phyloP scores from a whole-genome alignment of 2,888 invertebrate genomes.

The Drosophila borealis region DNA sequence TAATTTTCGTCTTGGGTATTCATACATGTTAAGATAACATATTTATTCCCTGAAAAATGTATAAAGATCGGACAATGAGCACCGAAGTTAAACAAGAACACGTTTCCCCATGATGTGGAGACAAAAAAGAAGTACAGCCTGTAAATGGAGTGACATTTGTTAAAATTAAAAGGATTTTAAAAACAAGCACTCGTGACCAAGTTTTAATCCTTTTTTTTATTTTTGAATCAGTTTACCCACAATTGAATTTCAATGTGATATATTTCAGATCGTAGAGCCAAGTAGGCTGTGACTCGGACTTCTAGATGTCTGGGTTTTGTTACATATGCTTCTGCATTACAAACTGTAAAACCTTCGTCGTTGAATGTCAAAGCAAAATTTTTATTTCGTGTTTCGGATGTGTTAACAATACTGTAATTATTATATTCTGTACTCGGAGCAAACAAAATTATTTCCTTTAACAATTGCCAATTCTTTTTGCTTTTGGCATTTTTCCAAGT shows the following conservation, averaged over 20 bases:
- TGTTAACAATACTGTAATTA: slow-evolving; percentile 47
- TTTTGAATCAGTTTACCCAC: slow-evolving; percentile 13
- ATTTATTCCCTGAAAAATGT: no score
- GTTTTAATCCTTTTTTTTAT: no score
- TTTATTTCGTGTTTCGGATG: slow-evolving; percentile 61
- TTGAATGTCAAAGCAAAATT: slow-evolving; percentile 67
- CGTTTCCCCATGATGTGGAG: no score
- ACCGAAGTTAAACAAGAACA: no score
- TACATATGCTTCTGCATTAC: slow-evolving; percentile 29
- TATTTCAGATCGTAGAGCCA: background rate
- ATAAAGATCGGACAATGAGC: no score
- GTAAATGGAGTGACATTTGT: no score
- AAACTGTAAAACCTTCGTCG: slow-evolving; percentile 55
- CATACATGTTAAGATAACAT: no score
- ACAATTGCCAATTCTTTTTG: slow-evolving; percentile 34
- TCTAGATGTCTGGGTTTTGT: slow-evolving; percentile 5
- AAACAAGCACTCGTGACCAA: no score
- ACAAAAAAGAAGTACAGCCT: no score
- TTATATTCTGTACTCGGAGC: slow-evolving; percentile 42
- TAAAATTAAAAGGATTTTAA: no score
- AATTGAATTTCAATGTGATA: background rate
- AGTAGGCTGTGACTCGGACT: slow-evolving; percentile 31
- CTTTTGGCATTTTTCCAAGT: background rate
- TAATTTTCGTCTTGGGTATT: no score
- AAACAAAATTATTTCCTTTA: slow-evolving; percentile 70